phyloP scores from a whole-genome alignment of 1,140 invertebrate species.

The Drosophila paulistorum region DNA sequence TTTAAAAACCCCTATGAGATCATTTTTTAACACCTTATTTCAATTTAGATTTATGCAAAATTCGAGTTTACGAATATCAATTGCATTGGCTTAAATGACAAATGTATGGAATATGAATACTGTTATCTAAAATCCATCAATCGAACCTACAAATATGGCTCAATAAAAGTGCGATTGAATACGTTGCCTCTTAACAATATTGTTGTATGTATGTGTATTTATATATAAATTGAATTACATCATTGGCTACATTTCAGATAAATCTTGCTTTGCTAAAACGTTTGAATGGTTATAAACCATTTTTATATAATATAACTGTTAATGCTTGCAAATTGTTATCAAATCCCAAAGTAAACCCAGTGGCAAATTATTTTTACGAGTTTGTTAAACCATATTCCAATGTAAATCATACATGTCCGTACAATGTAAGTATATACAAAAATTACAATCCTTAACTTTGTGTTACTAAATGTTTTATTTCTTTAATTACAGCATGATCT shows the following conservation, averaged over 20 bases:
- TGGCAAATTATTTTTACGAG: conserved; percentile 14
- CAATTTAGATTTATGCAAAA: not conserved
- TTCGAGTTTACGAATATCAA: not conserved
- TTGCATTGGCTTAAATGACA: not conserved
- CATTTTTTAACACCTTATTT: not conserved
- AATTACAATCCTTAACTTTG: too few species aligned
- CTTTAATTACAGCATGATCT: conserved; percentile 24
- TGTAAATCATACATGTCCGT: conserved; percentile 28
- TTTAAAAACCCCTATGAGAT: not conserved
- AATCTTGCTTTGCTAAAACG: not conserved
- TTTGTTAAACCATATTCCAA: conserved; percentile 12
- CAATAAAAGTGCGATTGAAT: not conserved
- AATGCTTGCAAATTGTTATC: not conserved
- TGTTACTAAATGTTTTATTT: too few species aligned
- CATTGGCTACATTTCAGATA: not conserved
- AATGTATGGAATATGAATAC: not conserved
- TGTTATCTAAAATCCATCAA: not conserved
- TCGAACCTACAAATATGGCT: conserved; percentile 1
- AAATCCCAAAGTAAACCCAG: not conserved
- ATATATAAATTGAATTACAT: not conserved
- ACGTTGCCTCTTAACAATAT: not conserved
- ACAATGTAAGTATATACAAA: conserved; percentile 8
- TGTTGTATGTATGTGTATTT: not conserved
- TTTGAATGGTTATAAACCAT: not conserved
- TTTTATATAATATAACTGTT: not conserved